Evolutionary conservation across 2,113 vertebrate genomes (phyloP), one percentile per base, ranked within the genome.

Genomic region (Sinocyclocheilus anshuiensis): DNA sequence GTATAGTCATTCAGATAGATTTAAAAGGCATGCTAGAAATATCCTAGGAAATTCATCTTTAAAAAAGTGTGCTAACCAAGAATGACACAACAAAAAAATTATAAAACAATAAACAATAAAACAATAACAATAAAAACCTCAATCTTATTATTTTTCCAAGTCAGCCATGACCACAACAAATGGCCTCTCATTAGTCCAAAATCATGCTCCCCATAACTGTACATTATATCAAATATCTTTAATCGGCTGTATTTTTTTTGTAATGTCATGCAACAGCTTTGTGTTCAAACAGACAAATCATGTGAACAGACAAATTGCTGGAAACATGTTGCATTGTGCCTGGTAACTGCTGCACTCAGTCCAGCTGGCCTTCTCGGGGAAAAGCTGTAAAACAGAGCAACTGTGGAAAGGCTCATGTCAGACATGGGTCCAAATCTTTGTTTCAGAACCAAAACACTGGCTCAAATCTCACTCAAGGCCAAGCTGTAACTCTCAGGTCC

Each of bases 381-480:
- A 48, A 76, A 76, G 72, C 72, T 48, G 72, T 75, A 75, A 75
- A 75, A 75, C 22, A 48, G n/a, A 75, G 42, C 72, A 75, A 48
- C 72, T 16, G n/a, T 24, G 42, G 11, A 75, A 75, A 75, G n/a
- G 72, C 72, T 75, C 39, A 48, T 75, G 72, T 48, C 72, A 48
- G 72, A 76, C 72, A 76, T 24, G n/a, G n/a, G 12, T 15, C 42
- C n/a, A 76, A 24, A n/a, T 76, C 39, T 76, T 76, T 16, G 42
- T 48, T 76, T 76, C 42, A 26, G 42, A 76, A 45, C 45, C 42
- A 76, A 76, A 76, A 50, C n/a, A 76, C 72, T 76, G n/a, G 8
- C 29, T 61, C 20, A 48, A 11, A 65, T 10, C 13, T 81, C 22
- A 65, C 6, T 39, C 77, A 61, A 79, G 29, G 18, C 29, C 29